These are phyloP conservation scores for Lottia scabra DNA, from an alignment of 2,888 invertebrate genomes.

Conservation along the genomic window DNA sequence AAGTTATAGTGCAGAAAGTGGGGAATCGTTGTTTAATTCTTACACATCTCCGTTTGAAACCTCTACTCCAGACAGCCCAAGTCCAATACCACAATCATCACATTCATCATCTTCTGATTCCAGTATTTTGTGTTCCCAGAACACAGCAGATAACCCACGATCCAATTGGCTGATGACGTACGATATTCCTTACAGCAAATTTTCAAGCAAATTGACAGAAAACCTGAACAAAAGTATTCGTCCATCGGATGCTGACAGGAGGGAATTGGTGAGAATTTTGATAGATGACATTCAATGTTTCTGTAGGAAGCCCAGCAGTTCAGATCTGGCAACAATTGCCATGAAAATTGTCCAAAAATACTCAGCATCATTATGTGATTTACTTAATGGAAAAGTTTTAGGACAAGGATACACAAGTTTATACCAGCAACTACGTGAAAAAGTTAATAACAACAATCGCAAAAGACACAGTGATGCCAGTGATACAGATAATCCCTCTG, in stretches of 20 bases:
- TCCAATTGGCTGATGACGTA: not conserved
- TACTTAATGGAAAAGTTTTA: not conserved
- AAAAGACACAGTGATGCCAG: too few species aligned
- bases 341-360: not conserved
- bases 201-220: not conserved
- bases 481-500: too few species aligned
- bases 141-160: not conserved
- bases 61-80: too few species aligned
- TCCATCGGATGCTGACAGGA: not conserved
- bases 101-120: too few species aligned
- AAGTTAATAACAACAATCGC: too few species aligned
- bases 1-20: too few species aligned
- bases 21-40: too few species aligned
- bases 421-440: too few species aligned
- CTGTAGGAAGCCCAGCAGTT: not conserved
- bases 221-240: not conserved
- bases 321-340: not conserved
- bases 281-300: not conserved
- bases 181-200: not conserved
- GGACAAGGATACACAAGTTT: too few species aligned
- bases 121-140: too few species aligned
- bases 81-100: too few species aligned
- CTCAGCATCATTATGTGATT: not conserved
- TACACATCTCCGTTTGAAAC: too few species aligned
- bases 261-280: not conserved